Evolutionary conservation across 2,888 invertebrate species (phyloP).

Genomic region (Napeogenes sylphis): DNA sequence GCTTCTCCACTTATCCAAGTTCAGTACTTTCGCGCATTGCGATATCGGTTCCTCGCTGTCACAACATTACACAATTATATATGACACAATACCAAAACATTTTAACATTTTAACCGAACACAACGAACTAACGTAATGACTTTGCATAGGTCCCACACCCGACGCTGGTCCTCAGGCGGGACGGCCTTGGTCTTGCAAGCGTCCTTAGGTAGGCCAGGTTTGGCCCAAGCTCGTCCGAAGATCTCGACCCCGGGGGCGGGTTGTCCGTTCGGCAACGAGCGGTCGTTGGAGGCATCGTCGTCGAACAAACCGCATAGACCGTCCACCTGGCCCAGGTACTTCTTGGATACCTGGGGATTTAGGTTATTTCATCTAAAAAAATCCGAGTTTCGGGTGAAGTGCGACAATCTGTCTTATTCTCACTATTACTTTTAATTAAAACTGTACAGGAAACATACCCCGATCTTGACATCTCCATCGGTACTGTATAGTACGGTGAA

Average conservation of each 20-base stretch:
- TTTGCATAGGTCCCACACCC: slow-evolving; percentile 83
- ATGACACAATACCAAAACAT: background rate
- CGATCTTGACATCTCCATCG: slow-evolving; percentile 83
- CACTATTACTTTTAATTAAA: too few species aligned
- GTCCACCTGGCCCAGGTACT: slow-evolving; percentile 80
- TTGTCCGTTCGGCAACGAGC: slow-evolving; percentile 82
- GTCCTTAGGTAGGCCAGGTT: slow-evolving; percentile 63
- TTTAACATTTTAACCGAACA: background rate
- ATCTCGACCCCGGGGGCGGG: slow-evolving; percentile 79
- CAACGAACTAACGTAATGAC: slow-evolving; percentile 77
- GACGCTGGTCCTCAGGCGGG: slow-evolving; percentile 78
- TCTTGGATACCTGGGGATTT: slow-evolving; percentile 69
- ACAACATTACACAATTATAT: background rate
- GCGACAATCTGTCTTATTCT: too few species aligned
- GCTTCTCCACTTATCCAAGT: slow-evolving; percentile 83
- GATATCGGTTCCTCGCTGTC: slow-evolving; percentile 81
- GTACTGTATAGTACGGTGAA: slow-evolving; percentile 85
- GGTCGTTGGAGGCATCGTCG: slow-evolving; percentile 81
- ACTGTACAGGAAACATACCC: slow-evolving; percentile 64
- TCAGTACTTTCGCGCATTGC: slow-evolving; percentile 79
- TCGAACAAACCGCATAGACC: slow-evolving; percentile 90
- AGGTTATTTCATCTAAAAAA: too few species aligned
- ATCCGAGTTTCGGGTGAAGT: too few species aligned
- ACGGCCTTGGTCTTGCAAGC: slow-evolving; percentile 81
- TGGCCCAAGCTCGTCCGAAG: slow-evolving; percentile 88